A percentile compares a stretch with the other conserved stretches of the same genome.
Evolutionary conservation across 2,888 invertebrate species (phyloP).

Genomic region (Acleris emargana): DNA sequence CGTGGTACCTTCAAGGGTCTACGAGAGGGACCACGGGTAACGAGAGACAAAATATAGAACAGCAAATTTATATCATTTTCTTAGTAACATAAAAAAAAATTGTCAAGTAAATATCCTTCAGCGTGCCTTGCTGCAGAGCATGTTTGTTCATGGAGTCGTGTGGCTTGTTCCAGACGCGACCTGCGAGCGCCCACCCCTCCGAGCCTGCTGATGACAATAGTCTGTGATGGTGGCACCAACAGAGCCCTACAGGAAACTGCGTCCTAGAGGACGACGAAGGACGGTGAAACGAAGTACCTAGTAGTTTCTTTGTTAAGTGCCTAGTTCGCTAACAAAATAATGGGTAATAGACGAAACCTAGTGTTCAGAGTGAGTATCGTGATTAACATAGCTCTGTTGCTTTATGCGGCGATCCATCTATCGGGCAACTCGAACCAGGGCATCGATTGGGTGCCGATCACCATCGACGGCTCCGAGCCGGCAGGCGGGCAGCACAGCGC

Average conservation of each 20-base stretch:
- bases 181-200: conserved; percentile 58
- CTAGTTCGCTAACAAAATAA: conserved; percentile 68
- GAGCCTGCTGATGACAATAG: conserved; percentile 75
- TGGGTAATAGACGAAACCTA: conserved; percentile 85
- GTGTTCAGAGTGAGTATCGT: conserved; percentile 89
- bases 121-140: background rate
- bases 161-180: conserved; percentile 66
- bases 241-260: conserved; percentile 78
- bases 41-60: too few species aligned
- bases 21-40: too few species aligned
- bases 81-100: too few species aligned
- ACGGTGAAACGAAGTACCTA: conserved; percentile 67
- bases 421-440: conserved; percentile 62
- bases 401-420: conserved; percentile 88
- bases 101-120: background rate
- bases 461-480: conserved; percentile 67
- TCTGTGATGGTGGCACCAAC: conserved; percentile 81
- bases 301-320: conserved; percentile 66
- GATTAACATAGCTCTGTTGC: conserved; percentile 87
- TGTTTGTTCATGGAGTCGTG: conserved; percentile 11
- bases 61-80: too few species aligned
- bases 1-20: too few species aligned
- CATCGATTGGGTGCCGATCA: conserved; percentile 69
- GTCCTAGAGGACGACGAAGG: conserved; percentile 83
- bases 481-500: conserved; percentile 41